A percentile compares a stretch with the other conserved stretches of the same genome.
Evolutionary conservation across 2,797 vertebrate genomes (phyloP).

Genomic region (Brachyalestes nurse): DNA sequence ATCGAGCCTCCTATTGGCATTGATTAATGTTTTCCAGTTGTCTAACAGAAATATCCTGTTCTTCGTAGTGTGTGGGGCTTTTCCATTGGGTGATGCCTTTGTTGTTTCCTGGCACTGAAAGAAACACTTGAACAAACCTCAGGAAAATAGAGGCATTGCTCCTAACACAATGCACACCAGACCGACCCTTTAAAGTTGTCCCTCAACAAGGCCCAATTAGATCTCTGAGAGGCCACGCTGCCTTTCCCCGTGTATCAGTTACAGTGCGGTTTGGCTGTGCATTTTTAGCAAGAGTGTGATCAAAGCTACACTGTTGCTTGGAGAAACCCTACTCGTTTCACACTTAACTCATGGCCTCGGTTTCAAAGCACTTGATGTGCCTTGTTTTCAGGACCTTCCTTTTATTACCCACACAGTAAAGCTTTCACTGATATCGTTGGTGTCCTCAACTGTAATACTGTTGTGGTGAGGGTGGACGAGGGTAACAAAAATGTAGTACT

Average conservation of each 20-base stretch:
- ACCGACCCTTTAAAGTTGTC: constrained; percentile 27
- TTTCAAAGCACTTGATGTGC: constrained; percentile 37
- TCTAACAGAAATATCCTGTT: neutral
- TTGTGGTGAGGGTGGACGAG: no score
- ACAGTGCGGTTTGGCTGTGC: constrained; percentile 40
- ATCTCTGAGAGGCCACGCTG: neutral
- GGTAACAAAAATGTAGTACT: no score
- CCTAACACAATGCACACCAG: constrained; percentile 35
- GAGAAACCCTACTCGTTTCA: constrained; percentile 16
- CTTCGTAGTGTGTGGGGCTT: neutral
- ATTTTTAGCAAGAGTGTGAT: constrained; percentile 34
- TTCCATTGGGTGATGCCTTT: constrained; percentile 14
- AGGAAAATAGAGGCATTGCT: constrained; percentile 9
- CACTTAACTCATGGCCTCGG: constrained; percentile 30
- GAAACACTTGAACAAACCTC: constrained; percentile 24
- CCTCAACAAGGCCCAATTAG: neutral
- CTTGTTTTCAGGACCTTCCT: neutral
- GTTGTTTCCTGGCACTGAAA: constrained; percentile 21
- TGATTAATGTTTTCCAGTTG: constrained; percentile 17
- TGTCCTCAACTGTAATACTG: neutral
- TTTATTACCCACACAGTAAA: constrained; percentile 22
- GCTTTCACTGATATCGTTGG: constrained; percentile 5
- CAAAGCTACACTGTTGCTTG: constrained; percentile 25
- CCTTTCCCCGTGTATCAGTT: constrained; percentile 41
- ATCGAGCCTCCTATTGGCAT: neutral